Conservation (phyloP, 2,113 vertebrate species). For the Asarcornis scutulata region DNA sequence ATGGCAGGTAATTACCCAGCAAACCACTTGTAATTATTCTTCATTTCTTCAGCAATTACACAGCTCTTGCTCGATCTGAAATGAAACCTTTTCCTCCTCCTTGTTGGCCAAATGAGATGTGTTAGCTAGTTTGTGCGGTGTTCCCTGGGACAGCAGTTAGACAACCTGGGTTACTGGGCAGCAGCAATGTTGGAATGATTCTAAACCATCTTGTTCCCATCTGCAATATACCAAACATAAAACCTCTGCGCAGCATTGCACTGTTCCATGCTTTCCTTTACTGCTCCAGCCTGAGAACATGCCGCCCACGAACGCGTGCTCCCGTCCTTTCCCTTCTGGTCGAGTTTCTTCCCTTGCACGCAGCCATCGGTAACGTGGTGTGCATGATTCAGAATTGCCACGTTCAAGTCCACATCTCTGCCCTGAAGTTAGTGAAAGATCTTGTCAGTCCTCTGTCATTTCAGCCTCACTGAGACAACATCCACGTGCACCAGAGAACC, state of each 20-base stretch:
- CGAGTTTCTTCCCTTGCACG: background rate
- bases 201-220: constrained; percentile 10
- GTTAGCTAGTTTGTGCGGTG: background rate
- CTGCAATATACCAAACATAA: background rate
- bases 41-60: background rate
- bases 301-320: background rate
- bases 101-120: constrained; percentile 36
- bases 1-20: constrained; percentile 37
- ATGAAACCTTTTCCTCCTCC: constrained; percentile 23
- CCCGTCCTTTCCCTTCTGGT: background rate
- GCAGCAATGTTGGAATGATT: constrained; percentile 22
- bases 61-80: constrained; percentile 29
- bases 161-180: constrained; percentile 26
- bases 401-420: background rate
- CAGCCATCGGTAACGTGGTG: background rate
- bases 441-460: background rate
- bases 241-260: background rate
- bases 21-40: constrained; percentile 45
- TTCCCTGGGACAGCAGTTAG: constrained; percentile 22
- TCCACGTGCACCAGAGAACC: background rate
- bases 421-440: background rate
- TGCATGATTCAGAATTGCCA: background rate
- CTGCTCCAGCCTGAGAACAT: background rate
- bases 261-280: background rate
- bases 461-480: background rate